phyloP scores from a whole-genome alignment of 2,113 vertebrate genomes.

The Acanthochromis polyacanthus region DNA sequence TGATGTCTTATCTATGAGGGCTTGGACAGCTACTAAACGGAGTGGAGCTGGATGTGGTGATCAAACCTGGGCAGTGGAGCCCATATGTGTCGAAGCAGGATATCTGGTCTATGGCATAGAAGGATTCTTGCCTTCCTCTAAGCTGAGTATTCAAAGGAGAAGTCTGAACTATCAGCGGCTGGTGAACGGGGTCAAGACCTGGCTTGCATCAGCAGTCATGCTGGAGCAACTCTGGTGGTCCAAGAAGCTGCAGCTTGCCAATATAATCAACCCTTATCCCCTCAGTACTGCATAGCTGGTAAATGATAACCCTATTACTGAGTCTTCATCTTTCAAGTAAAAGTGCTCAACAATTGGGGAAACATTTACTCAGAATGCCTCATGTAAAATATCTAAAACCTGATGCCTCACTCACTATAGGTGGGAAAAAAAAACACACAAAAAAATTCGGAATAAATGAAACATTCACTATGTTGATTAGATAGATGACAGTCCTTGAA shows the following conservation, averaged over 20 bases:
- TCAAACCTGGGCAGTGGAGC: constrained; percentile 40
- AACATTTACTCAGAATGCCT: background rate
- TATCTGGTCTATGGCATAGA: constrained; percentile 50
- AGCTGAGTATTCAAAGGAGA: constrained; percentile 55
- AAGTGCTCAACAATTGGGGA: background rate
- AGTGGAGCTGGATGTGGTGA: constrained; percentile 52
- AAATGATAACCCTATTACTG: constrained; percentile 4
- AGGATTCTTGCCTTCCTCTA: constrained; percentile 51
- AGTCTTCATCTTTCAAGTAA: background rate
- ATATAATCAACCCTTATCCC: constrained; percentile 19
- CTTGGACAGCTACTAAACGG: constrained; percentile 36
- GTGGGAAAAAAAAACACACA: constrained; percentile 11
- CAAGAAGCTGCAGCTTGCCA: constrained; percentile 29
- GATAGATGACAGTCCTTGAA: background rate
- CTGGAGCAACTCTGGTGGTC: constrained; percentile 54
- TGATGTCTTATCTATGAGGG: constrained; percentile 28
- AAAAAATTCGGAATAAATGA: constrained; percentile 15
- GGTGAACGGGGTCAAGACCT: constrained; percentile 62
- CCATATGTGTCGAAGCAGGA: constrained; percentile 39
- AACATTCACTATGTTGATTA: constrained; percentile 28
- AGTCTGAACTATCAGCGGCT: constrained; percentile 48
- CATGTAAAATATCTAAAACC: constrained; percentile 34
- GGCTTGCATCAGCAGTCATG: constrained; percentile 66
- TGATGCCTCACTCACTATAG: background rate
- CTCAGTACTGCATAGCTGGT: background rate